A percentile compares a stretch with the other conserved stretches of the same genome.
Evolutionary conservation across 2,888 invertebrate genomes (phyloP).

Genomic region (Craniophora ligustri): DNA sequence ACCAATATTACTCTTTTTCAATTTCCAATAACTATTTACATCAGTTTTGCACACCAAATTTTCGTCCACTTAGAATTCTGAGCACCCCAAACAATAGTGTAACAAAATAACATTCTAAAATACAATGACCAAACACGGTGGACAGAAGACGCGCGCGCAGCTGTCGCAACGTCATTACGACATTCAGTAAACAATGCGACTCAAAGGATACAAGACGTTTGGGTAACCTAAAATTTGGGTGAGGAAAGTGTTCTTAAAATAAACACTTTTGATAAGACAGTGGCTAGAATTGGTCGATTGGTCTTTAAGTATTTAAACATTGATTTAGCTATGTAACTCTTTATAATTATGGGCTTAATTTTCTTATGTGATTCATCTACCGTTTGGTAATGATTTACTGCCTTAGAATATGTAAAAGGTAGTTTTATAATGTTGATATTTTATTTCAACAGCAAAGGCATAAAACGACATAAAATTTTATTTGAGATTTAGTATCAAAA

Average conservation of each 20-base stretch:
- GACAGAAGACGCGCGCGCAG: conserved; percentile 19
- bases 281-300: not conserved
- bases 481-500: conserved; percentile 20
- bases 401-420: too few species aligned
- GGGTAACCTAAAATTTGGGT: conserved; percentile 17
- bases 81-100: not conserved
- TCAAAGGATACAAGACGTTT: conserved; percentile 34
- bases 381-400: too few species aligned
- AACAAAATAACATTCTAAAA: conserved; percentile 15
- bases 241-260: not conserved
- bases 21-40: too few species aligned
- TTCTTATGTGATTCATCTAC: too few species aligned
- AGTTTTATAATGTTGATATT: too few species aligned
- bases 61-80: not conserved
- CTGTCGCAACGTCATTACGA: conserved; percentile 38
- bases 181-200: conserved; percentile 23
- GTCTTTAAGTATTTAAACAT: not conserved
- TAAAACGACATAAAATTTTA: too few species aligned
- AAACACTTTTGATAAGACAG: not conserved
- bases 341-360: too few species aligned
- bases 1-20: not conserved
- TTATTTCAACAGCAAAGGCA: too few species aligned
- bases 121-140: conserved; percentile 18
- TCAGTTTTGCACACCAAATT: too few species aligned
- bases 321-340: too few species aligned